phyloP scores from a whole-genome alignment of 2,113 vertebrate genomes.

The Hoplias malabaricus region DNA sequence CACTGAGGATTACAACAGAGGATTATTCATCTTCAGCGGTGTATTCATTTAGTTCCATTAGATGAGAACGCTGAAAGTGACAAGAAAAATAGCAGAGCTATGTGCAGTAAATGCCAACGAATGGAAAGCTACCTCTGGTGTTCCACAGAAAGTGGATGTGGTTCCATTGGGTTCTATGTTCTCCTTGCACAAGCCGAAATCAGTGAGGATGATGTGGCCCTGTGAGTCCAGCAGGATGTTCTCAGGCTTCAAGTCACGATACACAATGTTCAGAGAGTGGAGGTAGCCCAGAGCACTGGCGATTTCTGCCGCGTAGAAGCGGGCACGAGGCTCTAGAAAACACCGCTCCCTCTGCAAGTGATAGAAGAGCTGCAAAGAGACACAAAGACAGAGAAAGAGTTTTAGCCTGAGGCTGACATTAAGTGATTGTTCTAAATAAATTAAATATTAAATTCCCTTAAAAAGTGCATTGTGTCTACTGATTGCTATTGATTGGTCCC shows the following conservation, averaged over 20 bases:
- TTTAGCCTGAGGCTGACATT: neutral
- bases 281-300: constrained; percentile 96
- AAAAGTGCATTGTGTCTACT: too few relatives aligned
- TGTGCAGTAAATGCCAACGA: neutral
- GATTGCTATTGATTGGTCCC: neutral
- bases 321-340: constrained; percentile 94
- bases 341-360: constrained; percentile 96
- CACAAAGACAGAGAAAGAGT: constrained; percentile 43
- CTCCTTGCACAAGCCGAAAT: constrained; percentile 98
- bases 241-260: constrained; percentile 97
- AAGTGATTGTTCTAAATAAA: too few relatives aligned
- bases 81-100: neutral
- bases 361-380: constrained; percentile 88
- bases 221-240: constrained; percentile 97
- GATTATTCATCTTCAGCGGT: neutral
- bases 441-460: too few relatives aligned
- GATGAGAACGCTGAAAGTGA: neutral
- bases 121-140: constrained; percentile 84
- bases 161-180: constrained; percentile 97
- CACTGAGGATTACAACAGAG: neutral
- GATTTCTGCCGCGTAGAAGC: constrained; percentile 96
- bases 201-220: constrained; percentile 95
- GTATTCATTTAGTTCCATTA: constrained; percentile 9
- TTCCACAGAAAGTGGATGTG: constrained; percentile 97
- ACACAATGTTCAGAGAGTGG: constrained; percentile 97